These are phyloP conservation scores for Panagrolaimus sp. DNA, from an alignment of 1,140 invertebrate genomes.

Conservation along the genomic window DNA sequence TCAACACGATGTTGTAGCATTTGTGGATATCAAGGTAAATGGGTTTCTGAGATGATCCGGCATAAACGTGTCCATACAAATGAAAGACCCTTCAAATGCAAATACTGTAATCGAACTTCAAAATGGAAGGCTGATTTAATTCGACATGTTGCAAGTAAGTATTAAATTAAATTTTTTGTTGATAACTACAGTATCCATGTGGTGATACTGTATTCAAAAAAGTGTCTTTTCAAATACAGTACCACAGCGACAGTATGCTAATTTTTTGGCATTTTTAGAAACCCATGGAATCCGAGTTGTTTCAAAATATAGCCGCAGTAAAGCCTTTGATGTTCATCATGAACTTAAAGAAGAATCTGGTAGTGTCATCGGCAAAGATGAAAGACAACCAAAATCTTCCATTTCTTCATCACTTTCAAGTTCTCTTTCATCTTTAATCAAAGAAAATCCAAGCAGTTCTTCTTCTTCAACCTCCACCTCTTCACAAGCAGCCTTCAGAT, in stretches of 20 bases:
- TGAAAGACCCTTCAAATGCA: slow-evolving; percentile 59
- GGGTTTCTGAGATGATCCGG: slow-evolving; percentile 59
- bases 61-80: slow-evolving; percentile 58
- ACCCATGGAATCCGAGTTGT: slow-evolving; percentile 59
- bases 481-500: slow-evolving; percentile 28
- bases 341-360: neutral
- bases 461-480: neutral
- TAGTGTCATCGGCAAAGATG: neutral
- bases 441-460: neutral
- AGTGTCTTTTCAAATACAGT: no score
- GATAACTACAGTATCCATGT: no score
- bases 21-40: slow-evolving; percentile 59
- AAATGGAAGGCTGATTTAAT: slow-evolving; percentile 60
- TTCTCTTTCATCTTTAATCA: neutral
- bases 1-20: slow-evolving; percentile 56
- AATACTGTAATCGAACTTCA: slow-evolving; percentile 55
- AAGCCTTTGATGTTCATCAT: slow-evolving; percentile 48
- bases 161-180: neutral
- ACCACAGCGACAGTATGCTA: neutral
- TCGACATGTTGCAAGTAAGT: slow-evolving; percentile 58
- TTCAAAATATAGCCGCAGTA: slow-evolving; percentile 56
- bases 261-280: slow-evolving; percentile 40
- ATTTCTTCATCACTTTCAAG: slow-evolving; percentile 19
- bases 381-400: neutral
- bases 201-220: no score